Evolutionary conservation across 1,140 invertebrate genomes (phyloP).

Genomic region (Anagrus nilaparvatae): DNA sequence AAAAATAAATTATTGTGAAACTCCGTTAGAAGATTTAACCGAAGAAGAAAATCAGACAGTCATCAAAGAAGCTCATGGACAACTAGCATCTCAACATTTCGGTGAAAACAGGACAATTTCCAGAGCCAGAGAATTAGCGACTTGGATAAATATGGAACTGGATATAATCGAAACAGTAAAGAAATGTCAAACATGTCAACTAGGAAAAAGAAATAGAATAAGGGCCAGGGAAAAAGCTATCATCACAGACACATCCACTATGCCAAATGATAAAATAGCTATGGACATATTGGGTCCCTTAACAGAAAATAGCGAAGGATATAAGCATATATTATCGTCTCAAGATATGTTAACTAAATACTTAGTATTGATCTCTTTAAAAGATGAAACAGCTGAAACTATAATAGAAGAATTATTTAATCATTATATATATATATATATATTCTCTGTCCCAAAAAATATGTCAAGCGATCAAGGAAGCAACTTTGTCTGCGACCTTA

Average conservation of each 20-base stretch:
- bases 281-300: slow-evolving; percentile 4
- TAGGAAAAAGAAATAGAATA: not conserved
- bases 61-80: not conserved
- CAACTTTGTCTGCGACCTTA: not conserved
- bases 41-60: too few species aligned
- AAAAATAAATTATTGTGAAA: too few species aligned
- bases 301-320: not conserved
- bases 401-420: too few species aligned
- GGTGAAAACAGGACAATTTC: not conserved
- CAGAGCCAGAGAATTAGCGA: not conserved
- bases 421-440: too few species aligned
- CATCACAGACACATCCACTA: not conserved
- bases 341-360: not conserved
- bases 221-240: not conserved
- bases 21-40: too few species aligned
- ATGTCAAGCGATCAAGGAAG: not conserved
- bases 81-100: not conserved
- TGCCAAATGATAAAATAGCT: slow-evolving; percentile 3
- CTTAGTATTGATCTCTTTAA: not conserved
- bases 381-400: not conserved
- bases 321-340: too few species aligned
- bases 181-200: slow-evolving; percentile 6
- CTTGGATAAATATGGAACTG: not conserved
- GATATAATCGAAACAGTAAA: not conserved
- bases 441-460: not conserved